Base-by-base conservation (phyloP, 2,888 invertebrate genomes). In the Lamellibrachia satsuma region DNA sequence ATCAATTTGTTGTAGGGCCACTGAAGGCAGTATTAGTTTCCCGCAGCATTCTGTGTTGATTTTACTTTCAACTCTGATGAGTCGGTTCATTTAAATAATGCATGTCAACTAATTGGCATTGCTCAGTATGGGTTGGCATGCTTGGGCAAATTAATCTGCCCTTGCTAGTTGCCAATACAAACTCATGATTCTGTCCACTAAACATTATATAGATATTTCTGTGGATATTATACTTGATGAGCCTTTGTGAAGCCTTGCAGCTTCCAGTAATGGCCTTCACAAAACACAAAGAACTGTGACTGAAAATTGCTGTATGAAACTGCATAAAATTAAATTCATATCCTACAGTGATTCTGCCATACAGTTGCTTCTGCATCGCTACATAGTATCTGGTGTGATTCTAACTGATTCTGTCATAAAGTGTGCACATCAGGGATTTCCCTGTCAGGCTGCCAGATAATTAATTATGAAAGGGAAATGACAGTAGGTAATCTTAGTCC, bases 101-200 rank as follows among this genome's bases (percentile, higher is more conserved):
- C 75, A 75, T 75, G 75, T 75, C 75, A 75, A 75, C 15, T 75
- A 75, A 75, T 75, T 75, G 75, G 75, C 75, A 75, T 75, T 22
- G 22, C 75, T 75, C 55, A 9, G 55, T 55, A 75, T 75, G 75
- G 15, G 15, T n/a, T 75, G 75, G 75, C 22, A n/a, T 75, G n/a
- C 15, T 75, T 75, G 11, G 75, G 15, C 75, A 75, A 75, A 75
- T 75, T 75, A 75, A 11, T 22, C 75, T 75, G 22, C 15, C 6
- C 75, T 15, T 75, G 22, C 75, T n/a, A 22, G 75, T 75, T 75
- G 15, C 75, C 15, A 6, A 75, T 75, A 11, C 75, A 22, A 6
- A 22, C 75, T 75, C 22, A 22, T 75, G 75, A 75, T 75, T 11
- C 22, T 6, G n/a, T 75, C n/a, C 75, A 75, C 75, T 75, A 15